Evolutionary conservation across 2,888 invertebrate species (phyloP), one percentile per base, ranked within the genome.

Genomic region (Sepioteuthis lessoniana): DNA sequence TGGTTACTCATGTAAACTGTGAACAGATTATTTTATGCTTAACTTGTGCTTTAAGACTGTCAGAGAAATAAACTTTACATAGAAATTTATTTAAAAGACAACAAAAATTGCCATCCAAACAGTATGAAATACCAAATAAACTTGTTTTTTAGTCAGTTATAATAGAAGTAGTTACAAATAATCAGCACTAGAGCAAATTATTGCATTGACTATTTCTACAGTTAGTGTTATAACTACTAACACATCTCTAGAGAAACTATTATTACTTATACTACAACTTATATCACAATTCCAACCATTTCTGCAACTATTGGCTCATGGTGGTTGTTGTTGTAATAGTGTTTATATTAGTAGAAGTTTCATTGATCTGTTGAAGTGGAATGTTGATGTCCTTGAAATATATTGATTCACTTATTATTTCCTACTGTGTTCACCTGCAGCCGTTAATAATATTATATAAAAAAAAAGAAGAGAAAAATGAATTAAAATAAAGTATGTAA

Each of bases 321-420:
- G 5, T 47, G 7, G n/a, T 76, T 21, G 16, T 76, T 76, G 76
- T 76, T 76, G 35, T 76, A 35, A 76, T 76, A 76, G 76, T 76
- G n/a, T 76, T 76, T 76, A 76, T 76, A 35, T n/a, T 76, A 76
- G 35, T 35, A 76, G 35, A 16, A 76, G n/a, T 35, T 16, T 76
- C 76, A 76, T 76, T 76, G 76, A 76, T 76, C 76, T 76, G 76
- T n/a, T n/a, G 35, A n/a, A 76, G 35, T 76, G 76, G 76, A 76
- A 76, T 76, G 76, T n/a, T n/a, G n/a, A 76, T 76, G 76, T 76
- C 76, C 76, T 76, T 76, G 76, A 76, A 76, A 76, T 76, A 13
- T 76, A 76, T 76, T 76, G 76, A 76, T 76, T 35, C 4, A 16
- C n/a, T 16, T 76, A n/a, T n/a, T 55, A 76, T 76, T 76, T 35